Evolutionary conservation across 2,797 vertebrate species (phyloP), one percentile per base, ranked within the genome.

Genomic region (Gymnodraco acuticeps): DNA sequence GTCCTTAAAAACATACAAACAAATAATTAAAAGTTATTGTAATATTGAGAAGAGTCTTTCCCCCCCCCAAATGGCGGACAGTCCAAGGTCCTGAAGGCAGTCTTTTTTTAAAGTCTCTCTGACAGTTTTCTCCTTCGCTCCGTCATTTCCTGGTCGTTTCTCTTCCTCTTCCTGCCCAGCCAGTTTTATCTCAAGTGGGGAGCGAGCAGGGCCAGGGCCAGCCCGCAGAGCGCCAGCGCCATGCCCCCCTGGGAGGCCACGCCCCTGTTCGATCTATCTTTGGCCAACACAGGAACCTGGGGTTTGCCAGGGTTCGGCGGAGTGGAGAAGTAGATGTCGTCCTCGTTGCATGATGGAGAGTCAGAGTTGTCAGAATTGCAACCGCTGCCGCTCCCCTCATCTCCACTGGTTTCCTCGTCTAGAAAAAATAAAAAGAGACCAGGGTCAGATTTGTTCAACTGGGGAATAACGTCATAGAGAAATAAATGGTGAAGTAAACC

Each of bases 311-410:
- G 73, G n/a, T 70, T 88, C 0, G 84, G 82, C 0, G 92, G 80
- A 5, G 93, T 95, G 77, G 97, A 96, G 93, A 96, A 96, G 88
- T 96, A 97, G 0, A 98, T 95, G 89, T 98, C 97, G 80, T 97
- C 96, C 0, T 75, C 86, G 48, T 94, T 88, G 19, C 97, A 98
- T 58, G 96, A 89, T 14, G 95, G 92, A 1, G 92, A 87, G 56
- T 97, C 96, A 1, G 92, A 87, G 55, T 97, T 96, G 23, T 23
- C 23, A 23, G 23, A 5, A 27, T 27, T 27, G 0, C 97, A 98
- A 41, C 97, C 96, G 1, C 98, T 99, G 80, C 98, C 98, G 0
- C 98, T 99, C 82, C 96, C 98, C 87, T 96, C 97, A 17, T 94
- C 96, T 0, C 97, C 96, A 56, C 93, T 96, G 61, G 89, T 90